Percentiles rank a stretch among this genome's conserved stretches.
Conservation (phyloP, 2,888 invertebrate species). For the Chouioia cunea region DNA sequence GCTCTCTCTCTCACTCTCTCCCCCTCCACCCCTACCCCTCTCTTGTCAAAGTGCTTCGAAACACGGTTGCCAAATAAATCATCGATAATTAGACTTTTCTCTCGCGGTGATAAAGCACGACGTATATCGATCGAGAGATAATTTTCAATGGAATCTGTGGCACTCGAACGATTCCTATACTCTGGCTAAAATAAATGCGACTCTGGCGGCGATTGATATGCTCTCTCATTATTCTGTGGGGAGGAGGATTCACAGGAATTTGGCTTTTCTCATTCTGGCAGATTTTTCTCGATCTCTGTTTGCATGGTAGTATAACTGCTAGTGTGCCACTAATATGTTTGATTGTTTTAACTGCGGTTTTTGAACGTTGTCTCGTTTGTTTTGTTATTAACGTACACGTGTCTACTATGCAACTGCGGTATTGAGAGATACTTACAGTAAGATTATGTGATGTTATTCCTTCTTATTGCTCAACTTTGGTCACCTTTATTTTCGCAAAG, state of each 20-base stretch:
- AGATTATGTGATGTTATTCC: too few relatives aligned
- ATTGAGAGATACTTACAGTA: too few relatives aligned
- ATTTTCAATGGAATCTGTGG: too few relatives aligned
- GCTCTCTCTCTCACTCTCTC: too few relatives aligned
- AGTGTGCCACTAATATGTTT: too few relatives aligned
- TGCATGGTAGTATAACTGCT: too few relatives aligned
- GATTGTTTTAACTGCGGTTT: slow-evolving; percentile 28
- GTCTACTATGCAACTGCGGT: too few relatives aligned
- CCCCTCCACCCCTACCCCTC: too few relatives aligned
- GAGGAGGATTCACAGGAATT: not conserved
- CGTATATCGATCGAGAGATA: not conserved
- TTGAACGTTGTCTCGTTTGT: slow-evolving; percentile 6
- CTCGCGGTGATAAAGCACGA: not conserved
- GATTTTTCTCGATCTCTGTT: not conserved
- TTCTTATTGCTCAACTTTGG: too few relatives aligned
- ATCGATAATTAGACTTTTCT: slow-evolving; percentile 33
- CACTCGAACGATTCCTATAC: too few relatives aligned
- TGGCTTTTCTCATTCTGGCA: not conserved
- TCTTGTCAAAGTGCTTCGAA: slow-evolving; percentile 24
- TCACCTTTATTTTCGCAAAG: too few relatives aligned
- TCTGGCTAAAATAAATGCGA: not conserved
- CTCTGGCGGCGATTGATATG: not conserved
- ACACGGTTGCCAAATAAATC: slow-evolving; percentile 25
- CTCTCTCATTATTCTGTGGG: too few relatives aligned
- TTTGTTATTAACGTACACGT: not conserved